Evolutionary conservation across 2,888 invertebrate genomes (phyloP), one percentile per base, ranked within the genome.

Genomic region (Automeris io): DNA sequence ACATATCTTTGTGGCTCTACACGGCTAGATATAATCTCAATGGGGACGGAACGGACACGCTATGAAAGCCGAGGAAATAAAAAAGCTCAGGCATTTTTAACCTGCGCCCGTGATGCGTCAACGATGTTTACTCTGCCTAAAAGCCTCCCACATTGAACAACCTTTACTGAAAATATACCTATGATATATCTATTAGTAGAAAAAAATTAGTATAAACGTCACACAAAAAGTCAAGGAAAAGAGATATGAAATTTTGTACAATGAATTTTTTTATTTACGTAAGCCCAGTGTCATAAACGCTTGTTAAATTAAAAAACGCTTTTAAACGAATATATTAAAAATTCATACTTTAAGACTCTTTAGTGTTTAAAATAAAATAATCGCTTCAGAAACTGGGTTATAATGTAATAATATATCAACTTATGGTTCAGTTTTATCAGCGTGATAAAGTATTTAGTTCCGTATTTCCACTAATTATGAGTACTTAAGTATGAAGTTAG

Each of bases 41-140:
- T 29, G 42, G 32, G 55, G 56, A 57, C 54, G 53, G 49, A 46
- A 36, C 43, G 49, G 41, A 46, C 41, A 50, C 49, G 47, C 54
- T 52, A 55, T 61, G 60, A 67, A 70, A 68, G 63, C 61, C 57
- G 18, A 54, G 46, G 52, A 61, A 56, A 63, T 64, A 68, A 73
- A 75, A 71, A 70, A 53, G 65, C 57, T 57, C 57, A 40, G 59
- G 54, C 62, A 60, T 72, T 77, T 77, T 75, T 68, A 70, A 70
- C 69, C 65, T 57, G 54, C 60, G 51, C 54, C 53, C 54, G 58
- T 64, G 68, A 74, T 67, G 76, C 76, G 70, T 72, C 79, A 69
- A 78, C 73, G 77, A 73, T 81, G 72, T 80, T 81, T 82, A 68
- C 78, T 65, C 64, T 67, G 56, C 64, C 73, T 79, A 80, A 82